Conservation (phyloP, 1,140 invertebrate genomes). For the Rhopalosiphum padi region DNA sequence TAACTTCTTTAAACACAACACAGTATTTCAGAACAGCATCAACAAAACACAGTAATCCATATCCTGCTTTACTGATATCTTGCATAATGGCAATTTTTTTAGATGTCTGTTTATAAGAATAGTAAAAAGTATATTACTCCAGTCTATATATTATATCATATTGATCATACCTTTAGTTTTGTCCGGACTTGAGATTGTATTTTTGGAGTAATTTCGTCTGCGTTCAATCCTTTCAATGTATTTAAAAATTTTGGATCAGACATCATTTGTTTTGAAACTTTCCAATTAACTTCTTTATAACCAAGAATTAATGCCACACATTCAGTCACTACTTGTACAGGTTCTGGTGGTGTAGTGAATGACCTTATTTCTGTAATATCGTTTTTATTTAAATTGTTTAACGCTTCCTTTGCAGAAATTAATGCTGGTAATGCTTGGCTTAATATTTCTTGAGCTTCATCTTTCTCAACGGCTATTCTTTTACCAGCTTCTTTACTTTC, state of each 20-base stretch:
- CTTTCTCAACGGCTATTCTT: constrained; percentile 75
- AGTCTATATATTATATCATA: background rate
- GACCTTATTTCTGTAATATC: constrained; percentile 92
- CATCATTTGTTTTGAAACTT: constrained; percentile 89
- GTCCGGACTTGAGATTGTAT: constrained; percentile 68
- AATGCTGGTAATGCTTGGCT: constrained; percentile 81
- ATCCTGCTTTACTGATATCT: constrained; percentile 80
- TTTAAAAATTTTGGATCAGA: constrained; percentile 83
- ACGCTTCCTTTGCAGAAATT: constrained; percentile 78
- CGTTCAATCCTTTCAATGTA: constrained; percentile 83
- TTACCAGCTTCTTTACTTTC: constrained; percentile 82
- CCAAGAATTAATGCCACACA: constrained; percentile 84
- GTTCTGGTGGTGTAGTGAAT: constrained; percentile 87
- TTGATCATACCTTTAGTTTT: constrained; percentile 70
- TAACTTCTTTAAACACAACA: constrained; percentile 82
- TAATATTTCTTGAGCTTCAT: constrained; percentile 80
- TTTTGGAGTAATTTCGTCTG: constrained; percentile 77
- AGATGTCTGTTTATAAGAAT: constrained; percentile 63
- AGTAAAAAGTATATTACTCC: background rate
- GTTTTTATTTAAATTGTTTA: constrained; percentile 82
- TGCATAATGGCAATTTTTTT: constrained; percentile 79
- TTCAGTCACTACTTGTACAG: constrained; percentile 81
- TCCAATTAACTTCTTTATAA: constrained; percentile 86
- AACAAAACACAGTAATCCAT: constrained; percentile 83
- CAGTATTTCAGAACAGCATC: constrained; percentile 86